Conservation (phyloP, 2,797 vertebrate genomes). For the Brotogeris chrysoptera region DNA sequence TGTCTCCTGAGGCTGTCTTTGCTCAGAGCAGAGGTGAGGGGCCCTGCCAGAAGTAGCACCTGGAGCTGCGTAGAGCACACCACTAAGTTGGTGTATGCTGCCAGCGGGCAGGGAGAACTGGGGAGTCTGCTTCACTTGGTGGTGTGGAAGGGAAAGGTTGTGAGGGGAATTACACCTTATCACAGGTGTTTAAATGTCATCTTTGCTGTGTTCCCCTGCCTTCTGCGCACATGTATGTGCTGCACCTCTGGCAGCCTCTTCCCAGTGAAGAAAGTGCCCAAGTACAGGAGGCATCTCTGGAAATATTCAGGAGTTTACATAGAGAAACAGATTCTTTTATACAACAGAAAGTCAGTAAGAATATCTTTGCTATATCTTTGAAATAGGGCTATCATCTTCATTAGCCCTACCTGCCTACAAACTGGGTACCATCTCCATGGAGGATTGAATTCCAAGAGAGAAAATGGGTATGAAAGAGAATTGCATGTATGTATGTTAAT, state of each 20-base stretch:
- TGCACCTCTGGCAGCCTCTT: neutral
- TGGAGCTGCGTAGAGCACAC: neutral
- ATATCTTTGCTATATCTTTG: neutral
- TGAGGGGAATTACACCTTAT: neutral
- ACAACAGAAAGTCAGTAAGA: neutral
- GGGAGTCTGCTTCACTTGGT: neutral
- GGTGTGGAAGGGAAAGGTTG: neutral
- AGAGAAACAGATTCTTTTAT: neutral
- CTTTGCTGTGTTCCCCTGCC: neutral
- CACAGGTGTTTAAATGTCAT: neutral
- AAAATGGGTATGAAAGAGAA: neutral
- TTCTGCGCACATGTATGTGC: neutral
- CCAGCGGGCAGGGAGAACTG: neutral
- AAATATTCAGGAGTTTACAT: neutral
- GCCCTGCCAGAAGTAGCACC: neutral
- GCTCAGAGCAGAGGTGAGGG: neutral
- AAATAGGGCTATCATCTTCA: neutral
- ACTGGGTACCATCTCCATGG: neutral
- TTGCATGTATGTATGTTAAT: neutral
- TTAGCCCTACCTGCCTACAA: neutral
- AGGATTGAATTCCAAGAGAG: neutral
- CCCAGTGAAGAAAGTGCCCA: neutral
- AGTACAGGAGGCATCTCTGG: neutral
- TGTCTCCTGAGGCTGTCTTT: neutral
- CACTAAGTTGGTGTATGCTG: neutral